phyloP scores from a whole-genome alignment of 2,888 invertebrate genomes.

The Eilema depressum region DNA sequence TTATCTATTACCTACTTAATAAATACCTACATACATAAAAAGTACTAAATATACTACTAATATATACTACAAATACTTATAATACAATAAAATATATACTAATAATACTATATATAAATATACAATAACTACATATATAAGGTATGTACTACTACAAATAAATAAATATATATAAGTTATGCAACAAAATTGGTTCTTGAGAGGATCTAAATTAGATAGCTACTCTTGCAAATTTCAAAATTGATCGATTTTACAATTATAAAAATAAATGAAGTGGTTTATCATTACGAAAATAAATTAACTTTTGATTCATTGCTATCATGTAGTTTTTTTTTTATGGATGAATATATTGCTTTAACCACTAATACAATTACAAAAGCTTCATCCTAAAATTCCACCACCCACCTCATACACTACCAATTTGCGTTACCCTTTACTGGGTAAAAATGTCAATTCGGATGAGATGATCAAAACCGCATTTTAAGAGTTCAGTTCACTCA shows the following conservation, averaged over 20 bases:
- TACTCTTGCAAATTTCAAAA: too few species aligned
- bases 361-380: not conserved
- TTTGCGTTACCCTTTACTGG: not conserved
- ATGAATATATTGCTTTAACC: not conserved
- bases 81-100: too few species aligned
- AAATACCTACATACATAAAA: too few species aligned
- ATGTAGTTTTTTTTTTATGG: not conserved
- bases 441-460: not conserved
- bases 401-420: not conserved
- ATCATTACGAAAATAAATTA: not conserved
- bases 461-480: not conserved
- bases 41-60: too few species aligned
- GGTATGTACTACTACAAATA: too few species aligned
- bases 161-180: not conserved
- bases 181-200: too few species aligned
- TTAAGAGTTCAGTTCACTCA: not conserved
- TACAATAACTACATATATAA: too few species aligned
- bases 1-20: too few species aligned
- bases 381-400: not conserved
- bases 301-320: too few species aligned
- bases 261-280: not conserved
- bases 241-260: not conserved
- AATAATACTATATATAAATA: too few species aligned
- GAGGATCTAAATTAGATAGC: too few species aligned
- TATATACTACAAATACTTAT: too few species aligned